phyloP scores from a whole-genome alignment of 2,888 invertebrate genomes.

The Cantharis rustica region DNA sequence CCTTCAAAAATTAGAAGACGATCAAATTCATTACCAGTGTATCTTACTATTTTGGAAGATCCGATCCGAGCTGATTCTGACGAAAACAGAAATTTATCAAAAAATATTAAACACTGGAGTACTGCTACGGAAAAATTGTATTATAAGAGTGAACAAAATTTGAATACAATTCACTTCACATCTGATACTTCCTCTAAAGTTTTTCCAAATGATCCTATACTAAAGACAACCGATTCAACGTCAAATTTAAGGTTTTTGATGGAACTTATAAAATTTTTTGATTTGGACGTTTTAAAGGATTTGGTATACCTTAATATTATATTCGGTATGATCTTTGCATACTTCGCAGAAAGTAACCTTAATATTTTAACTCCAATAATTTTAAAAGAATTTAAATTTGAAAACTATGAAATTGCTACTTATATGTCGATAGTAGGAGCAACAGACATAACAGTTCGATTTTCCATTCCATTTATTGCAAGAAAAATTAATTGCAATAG shows the following conservation, averaged over 20 bases:
- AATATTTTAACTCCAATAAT: constrained; percentile 75
- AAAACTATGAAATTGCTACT: constrained; percentile 65
- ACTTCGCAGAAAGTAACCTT: constrained; percentile 74
- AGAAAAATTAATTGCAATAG: constrained; percentile 73
- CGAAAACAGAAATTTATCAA: neutral
- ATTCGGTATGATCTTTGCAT: constrained; percentile 71
- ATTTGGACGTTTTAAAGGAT: constrained; percentile 71
- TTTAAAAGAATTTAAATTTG: constrained; percentile 68
- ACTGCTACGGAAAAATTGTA: neutral
- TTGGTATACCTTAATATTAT: constrained; percentile 72
- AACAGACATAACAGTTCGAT: constrained; percentile 68
- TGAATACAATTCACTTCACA: neutral
- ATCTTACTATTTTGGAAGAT: neutral
- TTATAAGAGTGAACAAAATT: neutral
- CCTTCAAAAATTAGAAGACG: neutral
- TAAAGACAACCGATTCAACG: neutral
- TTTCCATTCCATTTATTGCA: constrained; percentile 70
- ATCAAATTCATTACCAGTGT: neutral
- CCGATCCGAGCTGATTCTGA: neutral
- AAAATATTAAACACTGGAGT: neutral
- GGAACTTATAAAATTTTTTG: constrained; percentile 69
- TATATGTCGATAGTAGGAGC: constrained; percentile 73
- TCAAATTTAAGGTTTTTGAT: neutral
- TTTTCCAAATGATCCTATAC: neutral
- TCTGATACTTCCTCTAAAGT: neutral